These are phyloP conservation scores for Camponotus pennsylvanicus DNA, from an alignment of 1,140 invertebrate genomes.

Conservation along the genomic window DNA sequence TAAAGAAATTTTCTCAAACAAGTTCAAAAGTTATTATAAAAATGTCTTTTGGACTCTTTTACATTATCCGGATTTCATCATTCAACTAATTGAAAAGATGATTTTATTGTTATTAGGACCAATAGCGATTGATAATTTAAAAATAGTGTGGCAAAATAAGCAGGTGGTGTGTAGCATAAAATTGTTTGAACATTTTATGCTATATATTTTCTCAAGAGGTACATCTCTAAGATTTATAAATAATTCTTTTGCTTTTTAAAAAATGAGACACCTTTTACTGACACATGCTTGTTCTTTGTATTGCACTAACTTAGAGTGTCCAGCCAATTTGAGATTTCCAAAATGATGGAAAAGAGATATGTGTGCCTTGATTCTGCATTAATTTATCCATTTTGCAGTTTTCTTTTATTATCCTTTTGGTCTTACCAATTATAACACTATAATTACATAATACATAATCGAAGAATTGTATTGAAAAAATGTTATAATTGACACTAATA, in stretches of 20 bases:
- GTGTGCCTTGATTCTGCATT: not conserved
- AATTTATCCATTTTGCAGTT: conserved; percentile 22
- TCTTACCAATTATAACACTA: not conserved
- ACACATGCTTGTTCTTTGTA: conserved; percentile 54
- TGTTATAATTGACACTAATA: not conserved
- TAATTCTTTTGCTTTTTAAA: conserved; percentile 23
- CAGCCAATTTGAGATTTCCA: not conserved
- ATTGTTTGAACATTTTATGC: conserved; percentile 65
- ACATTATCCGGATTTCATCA: conserved; percentile 24
- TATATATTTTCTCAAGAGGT: conserved; percentile 69
- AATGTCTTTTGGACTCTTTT: not conserved
- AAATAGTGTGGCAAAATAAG: conserved; percentile 74
- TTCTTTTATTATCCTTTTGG: not conserved
- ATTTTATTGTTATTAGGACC: conserved; percentile 79
- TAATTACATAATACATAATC: not conserved
- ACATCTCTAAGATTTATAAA: not conserved
- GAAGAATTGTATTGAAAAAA: not conserved
- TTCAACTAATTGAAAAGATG: conserved; percentile 59
- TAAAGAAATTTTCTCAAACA: conserved; percentile 24
- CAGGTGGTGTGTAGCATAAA: conserved; percentile 77
- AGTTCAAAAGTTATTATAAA: conserved; percentile 23
- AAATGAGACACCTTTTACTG: conserved; percentile 20
- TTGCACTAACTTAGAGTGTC: conserved; percentile 26
- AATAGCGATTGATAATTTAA: conserved; percentile 80
- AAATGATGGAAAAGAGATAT: not conserved